These are phyloP conservation scores for Thereva nobilitata DNA, from an alignment of 2,888 invertebrate genomes.

Conservation along the genomic window DNA sequence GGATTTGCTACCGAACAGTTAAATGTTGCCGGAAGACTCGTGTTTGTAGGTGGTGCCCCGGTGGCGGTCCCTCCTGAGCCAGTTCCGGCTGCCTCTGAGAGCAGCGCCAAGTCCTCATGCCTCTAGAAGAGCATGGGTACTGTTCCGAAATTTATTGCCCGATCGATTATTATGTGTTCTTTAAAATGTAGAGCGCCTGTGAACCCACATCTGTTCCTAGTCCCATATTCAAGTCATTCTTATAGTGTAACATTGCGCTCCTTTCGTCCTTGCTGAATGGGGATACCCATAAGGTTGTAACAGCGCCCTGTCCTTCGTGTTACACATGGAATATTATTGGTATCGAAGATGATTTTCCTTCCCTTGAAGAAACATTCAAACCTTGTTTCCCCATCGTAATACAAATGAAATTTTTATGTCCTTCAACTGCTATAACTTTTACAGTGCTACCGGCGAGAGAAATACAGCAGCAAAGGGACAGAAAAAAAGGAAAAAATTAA, in stretches of 20 bases:
- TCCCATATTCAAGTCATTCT: conserved; percentile 33
- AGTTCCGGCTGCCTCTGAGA: not conserved
- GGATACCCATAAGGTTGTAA: conserved; percentile 22
- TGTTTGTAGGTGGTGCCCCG: conserved; percentile 25
- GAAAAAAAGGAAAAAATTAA: no score
- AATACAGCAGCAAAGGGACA: no score
- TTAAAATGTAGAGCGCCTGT: conserved; percentile 37
- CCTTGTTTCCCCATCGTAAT: conserved; percentile 22
- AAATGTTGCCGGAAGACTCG: conserved; percentile 25
- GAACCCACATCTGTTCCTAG: conserved; percentile 37
- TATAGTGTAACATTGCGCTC: conserved; percentile 30
- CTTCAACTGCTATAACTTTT: conserved; percentile 5
- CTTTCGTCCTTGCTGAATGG: conserved; percentile 23
- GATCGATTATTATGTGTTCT: conserved; percentile 38
- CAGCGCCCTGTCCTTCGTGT: conserved; percentile 30
- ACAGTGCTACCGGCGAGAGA: no score
- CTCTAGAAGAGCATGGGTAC: not conserved
- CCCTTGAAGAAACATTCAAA: conserved; percentile 14
- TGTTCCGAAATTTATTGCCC: conserved; percentile 31
- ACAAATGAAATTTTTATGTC: conserved; percentile 32
- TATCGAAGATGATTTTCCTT: conserved; percentile 18
- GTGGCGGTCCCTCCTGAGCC: conserved; percentile 9
- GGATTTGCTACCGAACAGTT: conserved; percentile 30
- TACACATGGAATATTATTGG: conserved; percentile 31
- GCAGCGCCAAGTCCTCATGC: no score